A percentile compares a stretch with the other conserved stretches of the same genome.
phyloP scores from a whole-genome alignment of 2,888 invertebrate genomes.

The Agonopterix subpropinquella region DNA sequence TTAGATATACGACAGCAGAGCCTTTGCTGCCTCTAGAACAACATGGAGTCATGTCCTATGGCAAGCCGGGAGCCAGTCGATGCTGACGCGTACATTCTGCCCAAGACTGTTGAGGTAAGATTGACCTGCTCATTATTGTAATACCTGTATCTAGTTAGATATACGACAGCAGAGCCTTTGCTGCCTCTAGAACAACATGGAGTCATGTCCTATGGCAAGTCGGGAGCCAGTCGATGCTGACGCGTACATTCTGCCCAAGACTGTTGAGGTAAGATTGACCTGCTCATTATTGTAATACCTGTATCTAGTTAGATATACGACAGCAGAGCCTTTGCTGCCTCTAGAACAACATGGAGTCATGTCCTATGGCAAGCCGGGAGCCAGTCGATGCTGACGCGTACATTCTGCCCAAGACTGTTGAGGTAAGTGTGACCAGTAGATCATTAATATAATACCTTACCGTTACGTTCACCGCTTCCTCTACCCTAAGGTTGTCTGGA shows the following conservation, averaged over 20 bases:
- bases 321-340: too few species aligned
- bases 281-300: too few species aligned
- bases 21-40: constrained; percentile 76
- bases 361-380: constrained; percentile 73
- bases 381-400: constrained; percentile 59
- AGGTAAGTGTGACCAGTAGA: not conserved
- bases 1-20: too few species aligned
- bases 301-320: too few species aligned
- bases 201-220: constrained; percentile 77
- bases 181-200: constrained; percentile 78
- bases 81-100: constrained; percentile 68
- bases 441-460: too few species aligned
- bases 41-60: constrained; percentile 80
- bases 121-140: too few species aligned
- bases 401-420: constrained; percentile 9
- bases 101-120: constrained; percentile 75
- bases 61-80: constrained; percentile 52
- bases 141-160: too few species aligned
- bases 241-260: constrained; percentile 70
- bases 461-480: too few species aligned
- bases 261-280: constrained; percentile 67
- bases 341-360: constrained; percentile 56
- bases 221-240: constrained; percentile 58
- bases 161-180: too few species aligned
- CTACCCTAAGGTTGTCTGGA: too few species aligned